phyloP scores from a whole-genome alignment of 2,888 invertebrate species.

The Xylota sylvarum region DNA sequence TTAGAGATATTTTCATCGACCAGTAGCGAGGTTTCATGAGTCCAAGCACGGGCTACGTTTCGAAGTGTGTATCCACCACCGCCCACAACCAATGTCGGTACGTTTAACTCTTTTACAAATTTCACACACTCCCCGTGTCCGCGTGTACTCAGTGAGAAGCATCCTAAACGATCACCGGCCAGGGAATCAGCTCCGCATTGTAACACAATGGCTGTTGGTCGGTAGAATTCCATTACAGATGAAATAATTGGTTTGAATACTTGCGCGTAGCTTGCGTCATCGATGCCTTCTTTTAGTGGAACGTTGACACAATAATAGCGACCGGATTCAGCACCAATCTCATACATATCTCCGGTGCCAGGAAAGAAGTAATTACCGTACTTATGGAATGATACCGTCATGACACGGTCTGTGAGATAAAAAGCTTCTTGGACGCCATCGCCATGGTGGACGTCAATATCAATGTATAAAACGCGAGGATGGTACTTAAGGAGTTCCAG shows the following conservation, averaged over 20 bases:
- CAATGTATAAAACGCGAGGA: conserved; percentile 97
- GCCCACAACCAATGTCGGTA: conserved; percentile 95
- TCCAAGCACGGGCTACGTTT: conserved; percentile 99
- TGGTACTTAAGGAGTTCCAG: conserved; percentile 97
- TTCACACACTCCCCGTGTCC: conserved; percentile 99
- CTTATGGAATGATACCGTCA: conserved; percentile 99
- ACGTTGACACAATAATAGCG: conserved; percentile 99
- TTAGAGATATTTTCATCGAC: conserved; percentile 97
- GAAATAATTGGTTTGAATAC: conserved; percentile 97
- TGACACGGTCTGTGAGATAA: conserved; percentile 98
- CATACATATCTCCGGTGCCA: conserved; percentile 99
- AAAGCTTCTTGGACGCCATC: conserved; percentile 99
- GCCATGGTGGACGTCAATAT: conserved; percentile 98
- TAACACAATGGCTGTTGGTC: conserved; percentile 97
- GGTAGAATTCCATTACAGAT: conserved; percentile 97
- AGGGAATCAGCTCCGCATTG: conserved; percentile 99
- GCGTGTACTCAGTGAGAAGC: conserved; percentile 97
- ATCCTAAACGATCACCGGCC: conserved; percentile 97
- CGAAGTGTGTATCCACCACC: conserved; percentile 95
- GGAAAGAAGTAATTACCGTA: conserved; percentile 99
- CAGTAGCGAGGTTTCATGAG: conserved; percentile 97
- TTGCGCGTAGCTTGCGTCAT: conserved; percentile 96
- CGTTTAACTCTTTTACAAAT: conserved; percentile 95
- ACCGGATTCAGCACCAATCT: conserved; percentile 98
- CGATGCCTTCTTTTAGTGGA: conserved; percentile 98